Percentiles rank a stretch among this genome's conserved stretches.
These are phyloP conservation scores for Zaprionus lachaisei DNA, from an alignment of 1,140 invertebrate species.

Conservation along the genomic window DNA sequence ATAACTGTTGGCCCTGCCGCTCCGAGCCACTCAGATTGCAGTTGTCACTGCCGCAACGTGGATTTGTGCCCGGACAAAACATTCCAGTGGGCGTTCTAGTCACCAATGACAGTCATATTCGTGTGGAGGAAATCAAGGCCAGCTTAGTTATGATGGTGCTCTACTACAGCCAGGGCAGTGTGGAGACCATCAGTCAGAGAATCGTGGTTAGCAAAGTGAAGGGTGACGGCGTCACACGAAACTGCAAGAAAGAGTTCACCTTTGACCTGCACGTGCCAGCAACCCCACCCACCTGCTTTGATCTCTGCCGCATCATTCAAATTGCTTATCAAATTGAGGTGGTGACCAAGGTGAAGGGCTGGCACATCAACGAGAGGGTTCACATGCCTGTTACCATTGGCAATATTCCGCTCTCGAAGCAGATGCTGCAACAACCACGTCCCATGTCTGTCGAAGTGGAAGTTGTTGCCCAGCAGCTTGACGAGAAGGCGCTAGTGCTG, in stretches of 20 bases:
- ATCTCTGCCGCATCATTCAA: slow-evolving; percentile 89
- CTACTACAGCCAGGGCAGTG: slow-evolving; percentile 84
- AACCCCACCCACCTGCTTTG: slow-evolving; percentile 89
- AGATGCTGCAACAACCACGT: slow-evolving; percentile 44
- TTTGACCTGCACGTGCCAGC: slow-evolving; percentile 87
- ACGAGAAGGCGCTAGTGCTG: slow-evolving; percentile 57
- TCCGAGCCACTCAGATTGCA: slow-evolving; percentile 61
- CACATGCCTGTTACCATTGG: slow-evolving; percentile 86
- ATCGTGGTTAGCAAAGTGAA: slow-evolving; percentile 85
- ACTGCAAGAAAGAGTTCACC: slow-evolving; percentile 55
- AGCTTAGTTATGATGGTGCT: slow-evolving; percentile 85
- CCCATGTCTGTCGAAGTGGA: slow-evolving; percentile 33
- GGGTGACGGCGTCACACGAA: slow-evolving; percentile 85
- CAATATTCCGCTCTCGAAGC: slow-evolving; percentile 85
- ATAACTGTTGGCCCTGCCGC: slow-evolving; percentile 73
- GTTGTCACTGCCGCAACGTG: slow-evolving; percentile 66
- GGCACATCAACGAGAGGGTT: slow-evolving; percentile 85
- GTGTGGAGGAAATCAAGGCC: slow-evolving; percentile 85
- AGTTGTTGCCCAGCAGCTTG: slow-evolving; percentile 46
- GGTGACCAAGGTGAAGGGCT: slow-evolving; percentile 78
- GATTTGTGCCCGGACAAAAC: slow-evolving; percentile 75
- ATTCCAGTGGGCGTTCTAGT: slow-evolving; percentile 62
- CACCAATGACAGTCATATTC: slow-evolving; percentile 84
- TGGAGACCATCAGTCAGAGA: slow-evolving; percentile 86
- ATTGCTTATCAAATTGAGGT: slow-evolving; percentile 89